Evolutionary conservation across 2,113 vertebrate species (phyloP), one percentile per base, ranked within the genome.

Genomic region (Lipophrys pholis): DNA sequence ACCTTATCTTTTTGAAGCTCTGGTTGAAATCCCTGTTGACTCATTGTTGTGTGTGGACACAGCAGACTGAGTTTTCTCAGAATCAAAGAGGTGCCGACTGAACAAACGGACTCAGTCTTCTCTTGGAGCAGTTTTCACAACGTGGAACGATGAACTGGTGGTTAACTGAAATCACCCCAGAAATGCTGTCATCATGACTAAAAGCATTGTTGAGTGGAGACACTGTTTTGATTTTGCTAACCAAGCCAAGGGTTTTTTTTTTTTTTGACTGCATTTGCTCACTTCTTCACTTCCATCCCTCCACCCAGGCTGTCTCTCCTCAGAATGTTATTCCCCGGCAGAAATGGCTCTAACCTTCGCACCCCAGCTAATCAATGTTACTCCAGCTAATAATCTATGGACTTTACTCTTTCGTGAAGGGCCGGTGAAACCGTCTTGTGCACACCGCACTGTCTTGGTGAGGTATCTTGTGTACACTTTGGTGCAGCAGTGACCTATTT

Each of bases 401-500:
- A 90, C 85, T 62, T 87, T 85, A 78, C 53, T 66, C 82, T 54
- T n/a, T 71, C 54, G 7, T 51, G 61, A 54, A 62, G 53, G 54
- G 58, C 21, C 54, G 30, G 48, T 57, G 58, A 52, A 52, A 69
- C 81, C 69, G 81, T 78, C 78, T 60, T 62, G 40, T 70, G 70
- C 78, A 82, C 61, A 68, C 72, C 58, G 76, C 41, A 30, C 69
- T 79, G 65, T 87, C 82, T 77, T 46, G 1, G 51, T 70, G 56
- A 76, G 66, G 17, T 76, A 41, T 80, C 41, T 66, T 71, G 70
- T 52, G 56, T 63, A 45, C 59, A 61, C 17, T 2, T 70, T 79
- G 60, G 73, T 38, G 74, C 54, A 35, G 69, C 11, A 15, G 15
- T 92, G 88, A 91, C 89, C 85, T 81, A 87, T 87, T 88, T 92